These are phyloP conservation scores for Ceraclea dissimilis DNA, from an alignment of 2,888 invertebrate genomes.

Conservation along the genomic window DNA sequence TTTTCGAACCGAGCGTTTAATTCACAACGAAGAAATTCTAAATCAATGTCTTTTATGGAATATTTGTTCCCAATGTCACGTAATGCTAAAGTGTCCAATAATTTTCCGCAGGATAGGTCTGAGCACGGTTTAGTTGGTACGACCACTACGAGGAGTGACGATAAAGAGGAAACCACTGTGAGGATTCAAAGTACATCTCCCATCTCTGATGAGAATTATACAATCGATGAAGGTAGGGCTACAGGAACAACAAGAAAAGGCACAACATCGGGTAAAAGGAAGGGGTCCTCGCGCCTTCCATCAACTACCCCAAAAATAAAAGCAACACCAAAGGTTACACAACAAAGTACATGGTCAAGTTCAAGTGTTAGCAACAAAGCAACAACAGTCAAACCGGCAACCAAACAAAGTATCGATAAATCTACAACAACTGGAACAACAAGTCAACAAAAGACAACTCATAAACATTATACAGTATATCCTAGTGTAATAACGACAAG, in stretches of 20 bases:
- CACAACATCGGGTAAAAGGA: constrained; percentile 18
- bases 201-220: constrained; percentile 33
- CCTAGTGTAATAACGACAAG: constrained; percentile 41
- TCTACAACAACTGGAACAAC: constrained; percentile 31
- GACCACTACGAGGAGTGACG: constrained; percentile 36
- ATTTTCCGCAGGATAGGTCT: constrained; percentile 37
- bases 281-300: constrained; percentile 9
- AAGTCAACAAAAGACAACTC: constrained; percentile 33
- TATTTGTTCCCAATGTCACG: constrained; percentile 47
- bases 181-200: constrained; percentile 34
- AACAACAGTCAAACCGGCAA: constrained; percentile 30
- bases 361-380: constrained; percentile 28
- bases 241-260: constrained; percentile 17
- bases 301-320: constrained; percentile 24
- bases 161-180: constrained; percentile 29
- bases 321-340: constrained; percentile 20
- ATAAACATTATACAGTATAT: constrained; percentile 49
- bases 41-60: constrained; percentile 46
- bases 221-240: constrained; percentile 25
- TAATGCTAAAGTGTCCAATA: constrained; percentile 44
- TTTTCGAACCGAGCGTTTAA: not conserved
- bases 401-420: constrained; percentile 33
- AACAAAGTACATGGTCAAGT: constrained; percentile 9
- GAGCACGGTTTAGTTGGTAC: constrained; percentile 38
- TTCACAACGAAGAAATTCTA: constrained; percentile 26